Evolutionary conservation across 2,888 invertebrate species (phyloP), one percentile per base, ranked within the genome.

Genomic region (Drosophila tanythrix): DNA sequence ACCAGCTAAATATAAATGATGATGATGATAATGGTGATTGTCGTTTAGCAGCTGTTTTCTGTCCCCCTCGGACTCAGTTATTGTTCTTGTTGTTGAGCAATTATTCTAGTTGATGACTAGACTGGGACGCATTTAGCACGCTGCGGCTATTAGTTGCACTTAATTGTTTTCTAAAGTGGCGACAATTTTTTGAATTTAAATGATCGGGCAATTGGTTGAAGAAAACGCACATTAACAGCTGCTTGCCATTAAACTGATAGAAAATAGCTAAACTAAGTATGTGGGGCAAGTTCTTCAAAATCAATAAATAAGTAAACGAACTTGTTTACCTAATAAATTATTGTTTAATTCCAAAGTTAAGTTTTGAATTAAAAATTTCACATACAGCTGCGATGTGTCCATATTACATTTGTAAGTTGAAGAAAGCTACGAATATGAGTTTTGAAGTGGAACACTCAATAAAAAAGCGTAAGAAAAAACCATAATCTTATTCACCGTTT

Each of bases 1-100:
- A 75, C 70, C 71, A 79, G 79, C 70, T 74, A 63, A 79, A 79
- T 60, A 73, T 64, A 58, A 48, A 70, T 75, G 46, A 67, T 67
- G 64, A 70, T 63, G 51, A 64, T 66, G 52, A 70, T 71, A 59
- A 75, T 75, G 81, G 83, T 83, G 81, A 84, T 81, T 82, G 81
- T 77, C 85, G 76, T 79, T 81, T 85, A 84, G 74, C 78, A 81
- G 70, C 66, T 60, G 55, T 52, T 71, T 38, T 58, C 65, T 58
- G 31, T 55, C 46, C 3, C 38, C 18, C 18, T 52, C 48, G 43
- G 63, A 60, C 57, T 18, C 15, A 50, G 36, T 46, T 51, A 57
- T 46, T 69, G 59, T 59, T 70, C 60, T 70, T 59, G 67, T 21
- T 59, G 55, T 68, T 51, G 43, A 74, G 76, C 74, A 82, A 82